Evolutionary conservation across 2,888 invertebrate genomes (phyloP), one percentile per base, ranked within the genome.

Genomic region (Phengaris alcon): DNA sequence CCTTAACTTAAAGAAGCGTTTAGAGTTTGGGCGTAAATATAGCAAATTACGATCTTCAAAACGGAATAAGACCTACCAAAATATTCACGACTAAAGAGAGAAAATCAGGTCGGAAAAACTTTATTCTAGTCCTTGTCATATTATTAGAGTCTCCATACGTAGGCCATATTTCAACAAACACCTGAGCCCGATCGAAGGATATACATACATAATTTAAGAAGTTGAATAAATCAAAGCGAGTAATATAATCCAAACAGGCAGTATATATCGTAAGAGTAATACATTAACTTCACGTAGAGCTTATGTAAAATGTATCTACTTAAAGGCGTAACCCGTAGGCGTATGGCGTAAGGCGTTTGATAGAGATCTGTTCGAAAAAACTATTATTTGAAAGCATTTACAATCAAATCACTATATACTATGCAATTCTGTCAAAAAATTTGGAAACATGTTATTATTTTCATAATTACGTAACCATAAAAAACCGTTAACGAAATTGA

Each of bases 161-260:
- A 22, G 59, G 59, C 22, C 59, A 10, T 10, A 22, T 22, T 59
- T 22, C 9, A 59, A 22, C 59, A 15, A 59, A 10, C 59, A 59
- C 59, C 59, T 59, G 59, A 59, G 22, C 59, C 59, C 59, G 10
- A 59, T 59, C 10, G 59, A 59, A 59, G 22, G 15, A 22, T 22
- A 59, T 9, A 48, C 48, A 48, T 48, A 22, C 48, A 48, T 48
- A 22, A 59, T 10, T 15, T 59, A 59, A 59, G 15, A 59, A 59
- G 59, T 59, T 59, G 22, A 59, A 59, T 59, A 59, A 59, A 59
- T 59, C 59, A 59, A 59, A 59, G 59, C 59, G 59, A 59, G 15
- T 15, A 59, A 59, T 4, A 59, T 59, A 59, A 59, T 59, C 22
- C 59, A 9, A 59, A 22, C 22, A 9, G 59, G 59, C 59, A 22